A percentile compares a stretch with the other conserved stretches of the same genome.
These are phyloP conservation scores for Gymnothorax javanicus DNA, from an alignment of 2,797 vertebrate genomes.

Conservation along the genomic window DNA sequence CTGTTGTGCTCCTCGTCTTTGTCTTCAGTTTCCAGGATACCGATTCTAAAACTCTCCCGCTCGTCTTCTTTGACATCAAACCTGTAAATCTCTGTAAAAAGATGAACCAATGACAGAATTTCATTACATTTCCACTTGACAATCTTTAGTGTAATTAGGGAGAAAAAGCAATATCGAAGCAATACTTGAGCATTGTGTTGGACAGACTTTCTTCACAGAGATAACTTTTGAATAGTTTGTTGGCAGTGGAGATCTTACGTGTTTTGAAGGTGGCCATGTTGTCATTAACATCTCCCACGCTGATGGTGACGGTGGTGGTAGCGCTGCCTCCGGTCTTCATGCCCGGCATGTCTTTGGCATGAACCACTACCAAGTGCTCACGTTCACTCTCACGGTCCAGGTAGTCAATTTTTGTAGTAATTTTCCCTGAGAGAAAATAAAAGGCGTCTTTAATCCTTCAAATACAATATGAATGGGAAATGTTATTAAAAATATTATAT, in stretches of 20 bases:
- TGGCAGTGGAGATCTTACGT: constrained; percentile 62
- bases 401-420: constrained; percentile 66
- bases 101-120: constrained; percentile 1
- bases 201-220: too few relatives aligned
- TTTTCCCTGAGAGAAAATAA: constrained; percentile 72
- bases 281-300: constrained; percentile 84
- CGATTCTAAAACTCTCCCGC: constrained; percentile 72
- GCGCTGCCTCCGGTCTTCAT: constrained; percentile 64
- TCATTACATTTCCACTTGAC: neutral
- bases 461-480: neutral
- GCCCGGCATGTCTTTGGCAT: constrained; percentile 80
- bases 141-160: neutral
- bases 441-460: constrained; percentile 17
- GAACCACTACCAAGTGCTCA: constrained; percentile 79
- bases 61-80: constrained; percentile 81
- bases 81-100: constrained; percentile 68
- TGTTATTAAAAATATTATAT: neutral
- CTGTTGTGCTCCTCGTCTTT: constrained; percentile 86
- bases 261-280: constrained; percentile 83
- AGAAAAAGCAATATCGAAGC: neutral
- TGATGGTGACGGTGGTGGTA: constrained; percentile 81
- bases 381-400: constrained; percentile 84
- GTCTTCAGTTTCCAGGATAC: constrained; percentile 79
- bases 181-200: neutral
- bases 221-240: neutral